Base-by-base conservation (phyloP, 2,888 invertebrate species). In the Parnassius apollo region DNA sequence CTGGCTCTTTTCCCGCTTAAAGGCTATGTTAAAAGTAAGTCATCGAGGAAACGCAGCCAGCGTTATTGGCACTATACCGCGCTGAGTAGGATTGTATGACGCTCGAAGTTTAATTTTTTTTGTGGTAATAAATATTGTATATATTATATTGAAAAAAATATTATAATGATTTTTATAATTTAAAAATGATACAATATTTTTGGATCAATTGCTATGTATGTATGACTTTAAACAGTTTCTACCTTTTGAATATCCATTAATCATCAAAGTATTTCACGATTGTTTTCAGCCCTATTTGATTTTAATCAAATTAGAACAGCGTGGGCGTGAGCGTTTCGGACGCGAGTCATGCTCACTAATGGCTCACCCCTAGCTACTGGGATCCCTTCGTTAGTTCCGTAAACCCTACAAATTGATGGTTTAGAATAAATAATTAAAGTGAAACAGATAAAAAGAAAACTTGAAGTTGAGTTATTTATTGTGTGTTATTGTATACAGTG, bases 321-420 rank as follows among this genome's bases (percentile, higher is more conserved):
- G 63, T 62, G 56, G 55, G 59, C 54, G 56, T 42, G 57, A 46
- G 58, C 42, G 42, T 53, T 64, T 69, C 66, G 68, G 68, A 69
- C 67, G 65, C 72, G 64, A 72, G 73, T 72, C 75, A 75, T 73
- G 70, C 71, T 69, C 72, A 63, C 71, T 75, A 75, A 75, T 75
- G 69, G 68, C 52, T 46, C 49, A 64, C 54, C 71, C 62, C 67
- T 57, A 45, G 51, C 56, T 59, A 56, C 63, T 51, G 63, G 50
- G 46, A 8, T n/a, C 35, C n/a, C 18, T 58, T 54, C 54, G 50
- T 51, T 54, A 58, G 25, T 51, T 25, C 35, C 13, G 48, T 58
- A 50, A 10, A 61, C 49, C 53, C 53, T 57, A 22, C 54, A 54
- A 62, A 62, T 62, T 62, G 62, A 58, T 54, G 45, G 59, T 52